These are phyloP conservation scores for Isurus oxyrinchus DNA, from an alignment of 2,113 vertebrate genomes.

Conservation along the genomic window DNA sequence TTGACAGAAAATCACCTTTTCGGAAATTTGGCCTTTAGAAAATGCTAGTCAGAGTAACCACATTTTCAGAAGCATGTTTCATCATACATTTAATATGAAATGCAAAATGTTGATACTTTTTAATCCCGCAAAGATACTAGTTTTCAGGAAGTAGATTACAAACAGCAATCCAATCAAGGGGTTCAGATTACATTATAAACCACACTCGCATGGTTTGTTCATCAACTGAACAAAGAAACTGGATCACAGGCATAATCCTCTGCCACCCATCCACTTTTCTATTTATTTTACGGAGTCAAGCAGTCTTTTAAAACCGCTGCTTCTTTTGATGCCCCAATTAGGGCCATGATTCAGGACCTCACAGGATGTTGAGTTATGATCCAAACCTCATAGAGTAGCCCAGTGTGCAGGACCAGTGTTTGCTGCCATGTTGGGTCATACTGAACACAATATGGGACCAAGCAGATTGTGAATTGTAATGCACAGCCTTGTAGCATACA, in stretches of 20 bases:
- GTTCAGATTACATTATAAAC: background rate
- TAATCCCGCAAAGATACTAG: background rate
- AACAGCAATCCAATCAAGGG: background rate
- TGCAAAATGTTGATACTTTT: background rate
- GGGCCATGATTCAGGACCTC: background rate
- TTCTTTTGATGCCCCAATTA: constrained; percentile 26
- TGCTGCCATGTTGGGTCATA: background rate
- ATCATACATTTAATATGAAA: background rate
- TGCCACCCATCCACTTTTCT: constrained; percentile 23
- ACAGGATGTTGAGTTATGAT: background rate
- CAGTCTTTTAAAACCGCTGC: constrained; percentile 6
- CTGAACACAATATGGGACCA: background rate
- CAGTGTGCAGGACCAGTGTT: background rate
- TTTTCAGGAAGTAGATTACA: background rate
- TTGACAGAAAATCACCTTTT: background rate
- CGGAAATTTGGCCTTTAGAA: background rate
- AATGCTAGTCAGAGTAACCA: background rate
- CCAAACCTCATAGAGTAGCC: background rate
- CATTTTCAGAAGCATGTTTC: constrained; percentile 18
- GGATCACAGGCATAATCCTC: constrained; percentile 9
- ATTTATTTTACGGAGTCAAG: constrained; percentile 9
- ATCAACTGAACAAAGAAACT: constrained; percentile 23
- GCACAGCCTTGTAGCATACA: background rate
- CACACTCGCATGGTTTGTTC: background rate
- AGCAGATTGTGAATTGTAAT: background rate